These are phyloP conservation scores for Gandaritis pyraliata DNA, from an alignment of 2,888 invertebrate genomes.

Conservation along the genomic window DNA sequence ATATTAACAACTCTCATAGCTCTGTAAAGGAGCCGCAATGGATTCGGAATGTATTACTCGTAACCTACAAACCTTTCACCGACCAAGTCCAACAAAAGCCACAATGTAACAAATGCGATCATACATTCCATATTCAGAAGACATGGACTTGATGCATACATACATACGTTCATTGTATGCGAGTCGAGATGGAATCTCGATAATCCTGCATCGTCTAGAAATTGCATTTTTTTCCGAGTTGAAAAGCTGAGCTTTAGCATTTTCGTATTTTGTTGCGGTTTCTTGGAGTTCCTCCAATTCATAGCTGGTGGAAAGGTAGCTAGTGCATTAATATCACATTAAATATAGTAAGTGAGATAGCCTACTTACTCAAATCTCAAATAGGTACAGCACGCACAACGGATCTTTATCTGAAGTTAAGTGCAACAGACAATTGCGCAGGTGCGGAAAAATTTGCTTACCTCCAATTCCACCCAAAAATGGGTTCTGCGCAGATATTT, in stretches of 20 bases:
- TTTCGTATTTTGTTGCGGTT: conserved; percentile 39
- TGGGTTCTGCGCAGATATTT: too few species aligned
- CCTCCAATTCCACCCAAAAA: too few species aligned
- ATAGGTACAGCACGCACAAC: too few species aligned
- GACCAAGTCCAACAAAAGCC: conserved; percentile 5
- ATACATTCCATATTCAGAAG: conserved; percentile 23
- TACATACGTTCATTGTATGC: conserved; percentile 9
- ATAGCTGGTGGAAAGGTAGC: conserved; percentile 17
- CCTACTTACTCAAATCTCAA: too few species aligned
- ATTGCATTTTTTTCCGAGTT: conserved; percentile 39
- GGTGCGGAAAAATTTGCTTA: too few species aligned
- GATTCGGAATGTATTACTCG: neutral
- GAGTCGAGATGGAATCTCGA: conserved; percentile 29
- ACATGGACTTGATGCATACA: conserved; percentile 38
- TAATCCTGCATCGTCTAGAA: conserved; percentile 36
- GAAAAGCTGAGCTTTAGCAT: conserved; percentile 34
- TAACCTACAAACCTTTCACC: conserved; percentile 2
- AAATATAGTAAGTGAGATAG: too few species aligned
- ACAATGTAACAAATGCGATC: conserved; percentile 25
- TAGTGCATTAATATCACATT: neutral
- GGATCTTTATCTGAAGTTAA: too few species aligned
- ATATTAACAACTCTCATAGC: neutral
- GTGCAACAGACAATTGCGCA: too few species aligned
- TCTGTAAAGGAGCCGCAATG: neutral
- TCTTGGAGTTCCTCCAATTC: conserved; percentile 39